phyloP scores from a whole-genome alignment of 2,888 invertebrate genomes.

The Drosophila histrio region DNA sequence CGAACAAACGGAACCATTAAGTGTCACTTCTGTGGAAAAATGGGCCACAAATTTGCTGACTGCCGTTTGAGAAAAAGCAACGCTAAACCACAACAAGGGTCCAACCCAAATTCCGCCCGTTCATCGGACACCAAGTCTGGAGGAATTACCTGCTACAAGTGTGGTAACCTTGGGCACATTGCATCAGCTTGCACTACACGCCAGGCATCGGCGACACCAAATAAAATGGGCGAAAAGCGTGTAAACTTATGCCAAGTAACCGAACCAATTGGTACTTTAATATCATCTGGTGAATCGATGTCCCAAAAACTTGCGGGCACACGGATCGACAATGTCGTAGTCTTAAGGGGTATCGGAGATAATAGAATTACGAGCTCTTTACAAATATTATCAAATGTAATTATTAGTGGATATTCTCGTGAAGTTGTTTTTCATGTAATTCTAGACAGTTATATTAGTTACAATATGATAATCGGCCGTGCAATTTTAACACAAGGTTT shows the following conservation, averaged over 20 bases:
- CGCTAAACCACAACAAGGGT: no score
- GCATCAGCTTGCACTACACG: no score
- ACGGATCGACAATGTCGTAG: neutral
- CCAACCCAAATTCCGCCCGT: no score
- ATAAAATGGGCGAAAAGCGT: no score
- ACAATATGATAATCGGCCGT: constrained; percentile 11
- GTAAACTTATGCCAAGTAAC: constrained; percentile 13
- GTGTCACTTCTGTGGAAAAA: constrained; percentile 1
- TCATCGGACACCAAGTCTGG: no score
- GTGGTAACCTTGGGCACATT: no score
- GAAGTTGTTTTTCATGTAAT: constrained; percentile 7
- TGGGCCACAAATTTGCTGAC: constrained; percentile 2
- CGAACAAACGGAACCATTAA: no score
- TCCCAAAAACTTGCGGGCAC: neutral
- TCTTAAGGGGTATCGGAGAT: constrained; percentile 1
- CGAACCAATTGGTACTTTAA: constrained; percentile 9
- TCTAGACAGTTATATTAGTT: neutral
- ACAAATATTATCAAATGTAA: constrained; percentile 5
- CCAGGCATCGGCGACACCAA: no score
- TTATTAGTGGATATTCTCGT: constrained; percentile 3
- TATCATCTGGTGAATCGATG: constrained; percentile 10
- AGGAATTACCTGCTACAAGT: no score
- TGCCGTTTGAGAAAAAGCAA: no score
- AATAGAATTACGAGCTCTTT: constrained; percentile 8
- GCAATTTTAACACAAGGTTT: constrained; percentile 1